phyloP scores from a whole-genome alignment of 2,888 invertebrate genomes.

The Drosophila colorata region DNA sequence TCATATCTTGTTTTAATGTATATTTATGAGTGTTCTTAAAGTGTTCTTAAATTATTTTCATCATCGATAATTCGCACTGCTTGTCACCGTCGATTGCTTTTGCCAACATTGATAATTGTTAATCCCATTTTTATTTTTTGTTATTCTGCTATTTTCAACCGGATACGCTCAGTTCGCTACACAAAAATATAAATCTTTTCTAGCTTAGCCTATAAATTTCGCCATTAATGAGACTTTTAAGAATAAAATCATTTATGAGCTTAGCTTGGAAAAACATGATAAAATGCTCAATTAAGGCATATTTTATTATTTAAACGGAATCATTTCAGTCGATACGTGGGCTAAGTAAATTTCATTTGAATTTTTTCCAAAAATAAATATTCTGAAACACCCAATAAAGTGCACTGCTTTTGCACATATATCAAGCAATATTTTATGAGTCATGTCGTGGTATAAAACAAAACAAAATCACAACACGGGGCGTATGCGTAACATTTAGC shows the following conservation, averaged over 20 bases:
- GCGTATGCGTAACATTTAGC: slow-evolving; percentile 54
- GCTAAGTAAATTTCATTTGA: slow-evolving; percentile 9
- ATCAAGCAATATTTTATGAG: slow-evolving; percentile 43
- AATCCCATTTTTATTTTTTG: too few species aligned
- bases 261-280: background rate
- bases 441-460: slow-evolving; percentile 23
- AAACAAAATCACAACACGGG: slow-evolving; percentile 19
- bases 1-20: too few species aligned
- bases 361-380: slow-evolving; percentile 2
- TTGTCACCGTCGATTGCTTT: too few species aligned
- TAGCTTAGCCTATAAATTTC: background rate
- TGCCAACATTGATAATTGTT: too few species aligned
- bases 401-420: slow-evolving; percentile 21
- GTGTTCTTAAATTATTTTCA: too few species aligned
- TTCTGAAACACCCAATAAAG: background rate
- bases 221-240: background rate
- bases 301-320: slow-evolving; percentile 4
- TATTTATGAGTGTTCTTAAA: too few species aligned
- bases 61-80: too few species aligned
- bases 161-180: too few species aligned
- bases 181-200: background rate
- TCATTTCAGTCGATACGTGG: background rate
- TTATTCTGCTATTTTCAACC: background rate
- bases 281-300: background rate
- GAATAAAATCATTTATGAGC: background rate